Base-by-base conservation (phyloP, 2,113 vertebrate species). In the Eonycteris spelaea region DNA sequence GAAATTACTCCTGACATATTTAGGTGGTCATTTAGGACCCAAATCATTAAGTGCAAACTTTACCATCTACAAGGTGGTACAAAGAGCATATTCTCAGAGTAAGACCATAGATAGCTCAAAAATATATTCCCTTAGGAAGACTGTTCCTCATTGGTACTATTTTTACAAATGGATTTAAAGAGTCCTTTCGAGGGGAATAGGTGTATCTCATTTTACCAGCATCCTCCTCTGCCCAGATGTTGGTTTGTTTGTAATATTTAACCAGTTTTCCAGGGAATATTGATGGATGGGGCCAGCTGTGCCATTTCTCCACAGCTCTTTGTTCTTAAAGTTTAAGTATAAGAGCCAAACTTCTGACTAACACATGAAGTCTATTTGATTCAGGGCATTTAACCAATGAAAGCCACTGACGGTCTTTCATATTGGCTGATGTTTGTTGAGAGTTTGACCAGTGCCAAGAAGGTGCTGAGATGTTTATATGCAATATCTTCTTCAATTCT, bases 1-100 rank as follows among this genome's bases (percentile, higher is more conserved):
- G 85, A 98, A 98, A 98, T 98, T 97, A 98, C 95, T 98, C 89
- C 95, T 98, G 98, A 98, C 98, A 91, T 98, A 98, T 98, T 98
- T 98, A 97, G 98, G 98, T 98, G 98, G 98, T 96, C 97, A 98
- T 98, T 98, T 98, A 98, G 98, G 98, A 98, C 96, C 96, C 98
- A 97, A 97, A 98, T 98, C 96, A 98, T 97, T 98, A 97, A 97
- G 92, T 95, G 92, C 96, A 97, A 98, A 91, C 97, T 98, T 98
- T 96, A 95, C 94, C 96, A 96, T 97, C 92, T 97, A 93, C 3
- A 63, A 94, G 0, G 3, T 75, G 86, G 94, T 97, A 78, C 96
- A 97, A 78, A 80, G 97, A 98, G 79, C 83, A 94, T 97, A 83
- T 65, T 97, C 95, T 94, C 96, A 97, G 94, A 16, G 96, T 97